Conservation (phyloP, 2,797 vertebrate species). For the Galaxias olidus region DNA sequence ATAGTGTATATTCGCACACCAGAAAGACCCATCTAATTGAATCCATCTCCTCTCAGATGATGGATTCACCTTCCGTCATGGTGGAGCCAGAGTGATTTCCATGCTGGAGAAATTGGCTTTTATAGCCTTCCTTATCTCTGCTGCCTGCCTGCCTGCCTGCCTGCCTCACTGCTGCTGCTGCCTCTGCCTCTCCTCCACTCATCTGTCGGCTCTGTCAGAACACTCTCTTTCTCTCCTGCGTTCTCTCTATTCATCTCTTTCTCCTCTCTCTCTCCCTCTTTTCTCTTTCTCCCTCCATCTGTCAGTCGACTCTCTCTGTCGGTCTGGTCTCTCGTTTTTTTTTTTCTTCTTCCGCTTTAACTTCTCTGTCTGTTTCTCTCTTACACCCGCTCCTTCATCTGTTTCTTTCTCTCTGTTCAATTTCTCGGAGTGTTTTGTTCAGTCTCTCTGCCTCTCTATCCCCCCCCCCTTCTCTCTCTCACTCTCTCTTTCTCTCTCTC, state of each 20-base stretch:
- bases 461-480: not conserved
- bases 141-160: conserved; percentile 57
- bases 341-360: conserved; percentile 10
- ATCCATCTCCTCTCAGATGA: conserved; percentile 73
- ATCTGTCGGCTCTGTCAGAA: no score
- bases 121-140: conserved; percentile 63
- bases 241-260: not conserved
- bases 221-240: no score
- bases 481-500: conserved; percentile 22
- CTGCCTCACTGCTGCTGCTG: no score
- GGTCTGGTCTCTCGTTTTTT: conserved; percentile 17
- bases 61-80: conserved; percentile 71
- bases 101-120: conserved; percentile 60
- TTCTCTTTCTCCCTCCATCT: conserved; percentile 23
- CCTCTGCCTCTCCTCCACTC: no score
- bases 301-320: not conserved
- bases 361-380: conserved; percentile 21
- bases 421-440: not conserved
- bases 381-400: conserved; percentile 10
- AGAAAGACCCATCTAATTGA: conserved; percentile 69
- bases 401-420: conserved; percentile 20
- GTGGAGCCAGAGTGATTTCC: conserved; percentile 69
- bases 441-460: not conserved
- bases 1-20: conserved; percentile 50
- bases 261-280: conserved; percentile 2